These are phyloP conservation scores for Amphiprion percula DNA, from an alignment of 2,113 vertebrate species.

Conservation along the genomic window DNA sequence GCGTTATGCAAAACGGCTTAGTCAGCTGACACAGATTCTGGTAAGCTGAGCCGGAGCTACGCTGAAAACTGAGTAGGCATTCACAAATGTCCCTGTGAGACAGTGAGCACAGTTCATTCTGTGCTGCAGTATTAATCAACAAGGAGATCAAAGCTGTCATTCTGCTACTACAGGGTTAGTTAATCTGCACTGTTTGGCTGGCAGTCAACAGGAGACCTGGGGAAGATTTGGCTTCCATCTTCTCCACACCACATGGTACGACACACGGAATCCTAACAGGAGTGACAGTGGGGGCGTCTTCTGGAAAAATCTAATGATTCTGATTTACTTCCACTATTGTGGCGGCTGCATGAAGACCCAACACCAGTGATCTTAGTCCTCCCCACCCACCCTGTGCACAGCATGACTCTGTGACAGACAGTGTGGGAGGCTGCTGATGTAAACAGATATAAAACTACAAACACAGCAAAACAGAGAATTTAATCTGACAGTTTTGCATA, in stretches of 20 bases:
- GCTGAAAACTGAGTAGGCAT: slow-evolving; percentile 61
- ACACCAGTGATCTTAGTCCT: slow-evolving; percentile 26
- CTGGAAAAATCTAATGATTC: not conserved
- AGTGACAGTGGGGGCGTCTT: not conserved
- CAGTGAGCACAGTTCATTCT: slow-evolving; percentile 38
- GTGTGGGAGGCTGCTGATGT: slow-evolving; percentile 13
- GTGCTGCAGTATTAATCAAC: slow-evolving; percentile 64
- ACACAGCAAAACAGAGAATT: not conserved
- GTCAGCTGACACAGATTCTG: slow-evolving; percentile 74
- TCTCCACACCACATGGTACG: slow-evolving; percentile 4
- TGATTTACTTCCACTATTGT: not conserved
- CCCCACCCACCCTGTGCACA: not conserved
- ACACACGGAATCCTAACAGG: not conserved
- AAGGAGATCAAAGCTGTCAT: slow-evolving; percentile 46
- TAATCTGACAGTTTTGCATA: not conserved
- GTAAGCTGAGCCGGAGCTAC: slow-evolving; percentile 57
- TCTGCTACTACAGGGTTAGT: slow-evolving; percentile 26
- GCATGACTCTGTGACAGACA: slow-evolving; percentile 9
- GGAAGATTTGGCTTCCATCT: slow-evolving; percentile 23
- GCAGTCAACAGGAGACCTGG: slow-evolving; percentile 23
- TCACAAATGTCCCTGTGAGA: slow-evolving; percentile 57
- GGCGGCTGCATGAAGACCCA: slow-evolving; percentile 3
- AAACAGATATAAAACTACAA: slow-evolving; percentile 9
- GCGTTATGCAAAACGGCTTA: slow-evolving; percentile 73
- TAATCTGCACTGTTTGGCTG: slow-evolving; percentile 28